A percentile compares a stretch with the other conserved stretches of the same genome.
phyloP scores from a whole-genome alignment of 2,888 invertebrate genomes.

The Octodonta nipae region DNA sequence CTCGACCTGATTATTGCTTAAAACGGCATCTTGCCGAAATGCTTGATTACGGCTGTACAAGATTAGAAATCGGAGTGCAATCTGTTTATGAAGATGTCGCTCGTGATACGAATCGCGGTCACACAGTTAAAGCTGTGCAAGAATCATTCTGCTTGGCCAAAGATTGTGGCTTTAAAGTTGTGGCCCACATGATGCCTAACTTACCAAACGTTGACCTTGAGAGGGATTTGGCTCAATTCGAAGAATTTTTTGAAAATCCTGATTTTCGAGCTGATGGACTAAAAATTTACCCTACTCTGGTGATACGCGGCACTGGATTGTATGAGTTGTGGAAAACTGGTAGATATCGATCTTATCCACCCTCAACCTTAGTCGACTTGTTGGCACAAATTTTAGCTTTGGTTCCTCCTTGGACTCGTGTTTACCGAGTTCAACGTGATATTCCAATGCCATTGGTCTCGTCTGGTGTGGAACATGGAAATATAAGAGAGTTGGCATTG shows the following conservation, averaged over 20 bases:
- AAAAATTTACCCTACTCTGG: conserved; percentile 95
- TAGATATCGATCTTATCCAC: conserved; percentile 89
- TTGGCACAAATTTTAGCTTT: conserved; percentile 88
- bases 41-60: conserved; percentile 90
- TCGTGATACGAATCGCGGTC: conserved; percentile 89
- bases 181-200: conserved; percentile 98
- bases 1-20: conserved; percentile 94
- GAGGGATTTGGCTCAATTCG: conserved; percentile 89
- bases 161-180: conserved; percentile 96
- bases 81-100: conserved; percentile 99
- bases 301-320: conserved; percentile 95
- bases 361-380: conserved; percentile 82
- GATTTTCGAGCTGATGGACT: conserved; percentile 93
- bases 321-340: conserved; percentile 99
- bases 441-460: conserved; percentile 96
- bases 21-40: conserved; percentile 93
- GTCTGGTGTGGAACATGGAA: conserved; percentile 97
- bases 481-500: conserved; percentile 85
- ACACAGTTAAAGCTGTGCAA: conserved; percentile 84
- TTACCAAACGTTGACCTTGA: conserved; percentile 95
- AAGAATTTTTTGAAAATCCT: conserved; percentile 90
- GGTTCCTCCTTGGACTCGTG: conserved; percentile 96
- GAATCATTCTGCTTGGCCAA: conserved; percentile 94
- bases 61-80: conserved; percentile 90
- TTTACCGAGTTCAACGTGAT: conserved; percentile 94